Evolutionary conservation across 2,888 invertebrate species (phyloP), one percentile per base, ranked within the genome.

Genomic region (Athalia cordata): DNA sequence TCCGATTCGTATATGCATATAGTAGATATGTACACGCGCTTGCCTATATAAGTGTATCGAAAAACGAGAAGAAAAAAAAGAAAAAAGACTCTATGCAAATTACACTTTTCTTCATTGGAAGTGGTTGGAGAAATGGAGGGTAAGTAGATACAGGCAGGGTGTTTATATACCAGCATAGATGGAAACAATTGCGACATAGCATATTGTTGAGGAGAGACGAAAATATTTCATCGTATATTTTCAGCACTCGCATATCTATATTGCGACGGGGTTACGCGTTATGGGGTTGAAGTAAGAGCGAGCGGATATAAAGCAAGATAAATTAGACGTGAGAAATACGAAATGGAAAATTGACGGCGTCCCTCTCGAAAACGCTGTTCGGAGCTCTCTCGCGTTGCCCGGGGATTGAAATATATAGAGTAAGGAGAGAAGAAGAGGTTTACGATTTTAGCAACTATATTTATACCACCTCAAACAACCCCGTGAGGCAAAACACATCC

Each of bases 71-170:
- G 2, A 2, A 29, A 29, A 29, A 29, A 29, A 29, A 29, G 2
- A 29, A 29, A 29, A 29, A n/a, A n/a, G n/a, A n/a, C n/a, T 59
- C 72, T 59, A 72, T 72, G 72, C 72, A 72, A 72, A 72, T 72
- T 49, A 15, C 59, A 50, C 29, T 0, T 29, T 52, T 68, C 68
- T 68, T 68, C 68, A 68, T 52, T 15, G 52, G 9, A 13, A 29
- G 68, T 52, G 52, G 68, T 29, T 68, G 43, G 9, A 52, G 52
- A 55, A 11, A 13, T 68, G 29, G 13, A 68, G 68, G 6, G 55
- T 55, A 15, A 49, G 4, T 4, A 8, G 55, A 9, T n/a, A n/a
- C n/a, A n/a, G n/a, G n/a, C n/a, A n/a, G n/a, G n/a, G n/a, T n/a
- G n/a, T n/a, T n/a, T n/a, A n/a, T n/a, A n/a, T 29, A 29, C 29